Conservation (phyloP, 2,113 vertebrate genomes). For the Ictalurus punctatus region DNA sequence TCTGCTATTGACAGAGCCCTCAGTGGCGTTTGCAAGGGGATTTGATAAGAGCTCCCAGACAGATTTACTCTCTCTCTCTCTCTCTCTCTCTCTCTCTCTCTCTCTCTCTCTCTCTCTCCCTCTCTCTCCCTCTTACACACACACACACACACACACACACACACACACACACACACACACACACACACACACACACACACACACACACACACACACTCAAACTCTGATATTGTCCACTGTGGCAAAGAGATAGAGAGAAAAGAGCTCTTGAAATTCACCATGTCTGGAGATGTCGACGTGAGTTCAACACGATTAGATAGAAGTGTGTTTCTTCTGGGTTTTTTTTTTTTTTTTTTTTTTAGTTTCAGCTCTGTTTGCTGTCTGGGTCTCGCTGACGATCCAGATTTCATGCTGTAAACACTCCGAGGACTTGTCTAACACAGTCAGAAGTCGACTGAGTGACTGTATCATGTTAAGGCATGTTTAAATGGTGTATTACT, state of each 20-base stretch:
- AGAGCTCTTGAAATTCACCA: constrained; percentile 60
- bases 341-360: not conserved
- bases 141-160: no score
- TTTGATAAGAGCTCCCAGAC: constrained; percentile 63
- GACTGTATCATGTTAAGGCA: constrained; percentile 53
- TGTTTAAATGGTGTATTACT: not conserved
- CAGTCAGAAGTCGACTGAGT: not conserved
- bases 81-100: not conserved
- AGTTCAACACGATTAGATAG: constrained; percentile 73
- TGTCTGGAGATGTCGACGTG: constrained; percentile 66
- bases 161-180: no score
- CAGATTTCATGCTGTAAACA: constrained; percentile 33
- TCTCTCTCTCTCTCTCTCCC: no score
- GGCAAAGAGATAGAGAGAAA: constrained; percentile 59
- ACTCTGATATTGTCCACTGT: constrained; percentile 58
- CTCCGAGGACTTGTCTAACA: constrained; percentile 22
- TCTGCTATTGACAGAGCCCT: constrained; percentile 60
- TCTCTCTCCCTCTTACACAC: no score
- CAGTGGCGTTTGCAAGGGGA: constrained; percentile 56
- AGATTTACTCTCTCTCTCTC: constrained; percentile 56
- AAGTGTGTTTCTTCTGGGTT: constrained; percentile 54
- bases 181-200: no score
- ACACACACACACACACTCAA: constrained; percentile 56
- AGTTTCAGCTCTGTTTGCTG: constrained; percentile 24
- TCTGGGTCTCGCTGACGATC: constrained; percentile 27